Conservation (phyloP, 2,113 vertebrate species). For the Periophthalmodon schlosseri region DNA sequence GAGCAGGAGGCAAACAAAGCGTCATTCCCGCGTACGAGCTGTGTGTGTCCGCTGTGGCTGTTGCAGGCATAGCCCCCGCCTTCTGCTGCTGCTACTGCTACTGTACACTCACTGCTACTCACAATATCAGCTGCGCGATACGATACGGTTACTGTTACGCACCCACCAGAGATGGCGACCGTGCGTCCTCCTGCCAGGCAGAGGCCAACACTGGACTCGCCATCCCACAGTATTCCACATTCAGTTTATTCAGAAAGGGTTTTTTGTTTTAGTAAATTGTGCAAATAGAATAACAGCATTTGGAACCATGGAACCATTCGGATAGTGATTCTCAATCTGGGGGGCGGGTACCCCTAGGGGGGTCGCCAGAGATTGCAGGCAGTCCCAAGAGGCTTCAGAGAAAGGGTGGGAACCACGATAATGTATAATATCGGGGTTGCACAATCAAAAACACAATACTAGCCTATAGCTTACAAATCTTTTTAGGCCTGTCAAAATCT, state of each 20-base stretch:
- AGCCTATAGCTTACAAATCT: too few species aligned
- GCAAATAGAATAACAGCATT: too few species aligned
- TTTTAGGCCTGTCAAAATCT: too few species aligned
- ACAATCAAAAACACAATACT: not conserved
- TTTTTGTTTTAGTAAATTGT: not conserved
- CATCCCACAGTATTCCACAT: constrained; percentile 35
- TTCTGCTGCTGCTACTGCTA: constrained; percentile 37
- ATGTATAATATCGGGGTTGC: not conserved
- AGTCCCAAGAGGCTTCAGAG: too few species aligned
- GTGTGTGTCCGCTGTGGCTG: constrained; percentile 45
- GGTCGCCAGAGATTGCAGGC: not conserved
- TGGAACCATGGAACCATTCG: too few species aligned
- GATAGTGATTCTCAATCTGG: too few species aligned
- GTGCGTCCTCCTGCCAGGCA: constrained; percentile 47
- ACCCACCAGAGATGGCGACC: constrained; percentile 69
- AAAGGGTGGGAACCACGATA: too few species aligned
- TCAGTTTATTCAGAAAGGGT: constrained; percentile 6
- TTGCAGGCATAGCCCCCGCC: constrained; percentile 54
- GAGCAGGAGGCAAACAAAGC: constrained; percentile 54
- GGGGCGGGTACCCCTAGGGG: too few species aligned
- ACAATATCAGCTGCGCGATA: constrained; percentile 54
- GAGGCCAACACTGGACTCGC: constrained; percentile 26
- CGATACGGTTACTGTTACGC: constrained; percentile 54
- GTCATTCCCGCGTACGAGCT: constrained; percentile 49
- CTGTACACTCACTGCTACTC: constrained; percentile 45